Percentiles rank a stretch among this genome's conserved stretches.
These are phyloP conservation scores for Ploceus nigricollis DNA, from an alignment of 2,113 vertebrate genomes.

Conservation along the genomic window DNA sequence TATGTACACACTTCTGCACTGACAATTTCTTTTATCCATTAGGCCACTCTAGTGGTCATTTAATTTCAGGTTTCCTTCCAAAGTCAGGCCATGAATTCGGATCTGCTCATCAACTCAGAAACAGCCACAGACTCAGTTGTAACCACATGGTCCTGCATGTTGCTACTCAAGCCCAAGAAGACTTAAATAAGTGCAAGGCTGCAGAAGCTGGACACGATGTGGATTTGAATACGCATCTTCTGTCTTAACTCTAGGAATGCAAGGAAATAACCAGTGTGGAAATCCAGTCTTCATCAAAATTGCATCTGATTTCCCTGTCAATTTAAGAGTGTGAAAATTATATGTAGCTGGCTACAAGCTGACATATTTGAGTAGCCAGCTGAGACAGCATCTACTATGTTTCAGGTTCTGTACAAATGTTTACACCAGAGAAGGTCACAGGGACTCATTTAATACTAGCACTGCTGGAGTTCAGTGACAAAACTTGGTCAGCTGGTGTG, in stretches of 20 bases:
- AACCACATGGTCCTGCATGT: neutral
- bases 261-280: neutral
- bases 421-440: neutral
- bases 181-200: neutral
- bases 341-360: neutral
- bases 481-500: conserved; percentile 49
- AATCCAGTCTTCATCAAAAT: neutral
- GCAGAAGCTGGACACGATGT: neutral
- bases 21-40: neutral
- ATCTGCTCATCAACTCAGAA: neutral
- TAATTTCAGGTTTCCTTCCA: neutral
- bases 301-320: neutral
- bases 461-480: conserved; percentile 27
- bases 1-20: neutral
- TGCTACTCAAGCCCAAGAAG: neutral
- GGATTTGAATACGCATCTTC: neutral
- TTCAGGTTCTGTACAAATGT: neutral
- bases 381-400: neutral
- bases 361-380: neutral
- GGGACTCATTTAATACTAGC: neutral
- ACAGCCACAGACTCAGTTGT: neutral
- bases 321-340: neutral
- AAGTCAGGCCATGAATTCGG: neutral
- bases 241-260: neutral
- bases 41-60: neutral